Conservation (phyloP, 2,888 invertebrate genomes). For the Drymonia ruficornis region DNA sequence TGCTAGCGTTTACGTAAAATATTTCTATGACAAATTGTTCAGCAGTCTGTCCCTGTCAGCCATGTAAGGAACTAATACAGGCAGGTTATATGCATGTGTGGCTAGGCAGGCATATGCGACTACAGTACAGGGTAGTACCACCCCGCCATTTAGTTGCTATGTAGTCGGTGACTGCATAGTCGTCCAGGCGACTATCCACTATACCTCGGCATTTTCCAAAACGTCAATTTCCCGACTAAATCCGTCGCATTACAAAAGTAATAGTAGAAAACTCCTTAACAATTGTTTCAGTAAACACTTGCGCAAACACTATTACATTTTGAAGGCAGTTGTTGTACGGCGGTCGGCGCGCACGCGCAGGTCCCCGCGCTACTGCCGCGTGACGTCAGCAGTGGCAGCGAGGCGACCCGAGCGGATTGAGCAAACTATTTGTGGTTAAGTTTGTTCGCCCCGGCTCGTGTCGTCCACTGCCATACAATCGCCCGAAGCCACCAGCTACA, state of each 20-base stretch:
- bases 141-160: too few relatives aligned
- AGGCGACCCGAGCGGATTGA: slow-evolving; percentile 83
- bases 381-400: slow-evolving; percentile 48
- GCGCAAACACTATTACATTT: slow-evolving; percentile 73
- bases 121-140: too few relatives aligned
- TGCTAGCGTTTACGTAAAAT: too few relatives aligned
- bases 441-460: slow-evolving; percentile 86
- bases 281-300: slow-evolving; percentile 83
- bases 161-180: too few relatives aligned
- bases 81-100: too few relatives aligned
- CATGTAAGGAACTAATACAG: too few relatives aligned
- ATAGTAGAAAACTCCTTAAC: slow-evolving; percentile 81
- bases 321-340: slow-evolving; percentile 57
- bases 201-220: slow-evolving; percentile 16
- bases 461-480: slow-evolving; percentile 64
- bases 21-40: too few relatives aligned
- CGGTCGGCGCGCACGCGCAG: slow-evolving; percentile 52
- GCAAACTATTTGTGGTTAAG: slow-evolving; percentile 77
- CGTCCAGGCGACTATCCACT: neutral
- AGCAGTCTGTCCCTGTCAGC: too few relatives aligned
- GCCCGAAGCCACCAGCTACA: slow-evolving; percentile 14
- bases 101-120: too few relatives aligned
- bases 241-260: slow-evolving; percentile 70
- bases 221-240: slow-evolving; percentile 27
- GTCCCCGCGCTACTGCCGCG: slow-evolving; percentile 28